phyloP scores from a whole-genome alignment of 1,140 invertebrate genomes.

The Paracyclopina nana region DNA sequence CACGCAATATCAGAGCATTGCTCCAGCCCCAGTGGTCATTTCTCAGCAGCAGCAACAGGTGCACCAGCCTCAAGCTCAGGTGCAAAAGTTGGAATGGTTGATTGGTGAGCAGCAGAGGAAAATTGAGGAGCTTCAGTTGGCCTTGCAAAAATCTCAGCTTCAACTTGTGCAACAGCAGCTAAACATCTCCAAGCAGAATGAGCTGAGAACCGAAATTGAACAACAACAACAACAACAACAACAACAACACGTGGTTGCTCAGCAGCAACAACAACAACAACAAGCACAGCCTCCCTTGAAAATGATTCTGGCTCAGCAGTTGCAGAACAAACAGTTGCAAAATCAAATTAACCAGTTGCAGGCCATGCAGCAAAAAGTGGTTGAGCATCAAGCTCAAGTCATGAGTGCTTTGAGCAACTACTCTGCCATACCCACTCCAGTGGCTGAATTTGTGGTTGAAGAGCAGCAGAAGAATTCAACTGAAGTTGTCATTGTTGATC shows the following conservation, averaged over 20 bases:
- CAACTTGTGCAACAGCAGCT: background rate
- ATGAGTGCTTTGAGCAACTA: background rate
- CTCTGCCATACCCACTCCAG: background rate
- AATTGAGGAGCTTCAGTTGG: background rate
- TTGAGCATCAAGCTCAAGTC: background rate
- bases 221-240: background rate
- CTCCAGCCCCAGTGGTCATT: too few species aligned
- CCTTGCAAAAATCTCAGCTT: background rate
- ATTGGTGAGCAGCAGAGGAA: background rate
- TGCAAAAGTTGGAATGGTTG: too few species aligned
- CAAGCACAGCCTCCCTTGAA: too few species aligned
- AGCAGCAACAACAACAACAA: background rate
- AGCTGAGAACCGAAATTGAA: background rate
- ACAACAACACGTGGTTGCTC: background rate
- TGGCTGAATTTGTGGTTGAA: background rate
- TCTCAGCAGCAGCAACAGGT: too few species aligned
- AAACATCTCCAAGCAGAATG: background rate
- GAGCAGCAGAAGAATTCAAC: background rate
- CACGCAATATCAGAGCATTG: too few species aligned
- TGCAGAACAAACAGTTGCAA: slow-evolving; percentile 1
- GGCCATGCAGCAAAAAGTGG: background rate
- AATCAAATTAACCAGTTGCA: background rate
- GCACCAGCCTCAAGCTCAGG: too few species aligned
- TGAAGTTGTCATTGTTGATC: background rate
- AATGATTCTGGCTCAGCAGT: background rate